These are phyloP conservation scores for Cataglyphis albicans DNA, from an alignment of 2,888 invertebrate genomes.

Conservation along the genomic window DNA sequence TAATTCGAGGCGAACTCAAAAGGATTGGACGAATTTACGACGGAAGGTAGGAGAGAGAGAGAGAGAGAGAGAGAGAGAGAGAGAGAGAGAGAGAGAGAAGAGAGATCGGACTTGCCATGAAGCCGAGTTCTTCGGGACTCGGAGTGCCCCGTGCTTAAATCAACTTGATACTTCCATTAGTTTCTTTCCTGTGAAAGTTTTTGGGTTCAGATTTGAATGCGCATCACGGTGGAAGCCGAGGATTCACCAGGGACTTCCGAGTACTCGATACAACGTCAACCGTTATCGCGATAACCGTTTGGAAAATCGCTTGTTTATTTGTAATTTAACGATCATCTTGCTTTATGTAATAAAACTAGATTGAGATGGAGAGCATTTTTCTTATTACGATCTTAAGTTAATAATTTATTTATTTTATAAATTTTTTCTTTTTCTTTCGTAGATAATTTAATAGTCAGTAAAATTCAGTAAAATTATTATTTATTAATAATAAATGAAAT, in stretches of 20 bases:
- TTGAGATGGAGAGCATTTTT: neutral
- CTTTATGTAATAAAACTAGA: neutral
- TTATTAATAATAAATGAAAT: neutral
- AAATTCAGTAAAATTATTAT: neutral
- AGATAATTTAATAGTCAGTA: neutral
- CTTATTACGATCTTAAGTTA: neutral
- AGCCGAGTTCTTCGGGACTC: neutral
- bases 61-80: neutral
- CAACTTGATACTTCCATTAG: constrained; percentile 53
- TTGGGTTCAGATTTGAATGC: constrained; percentile 28
- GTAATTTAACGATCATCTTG: constrained; percentile 3
- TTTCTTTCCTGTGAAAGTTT: constrained; percentile 48
- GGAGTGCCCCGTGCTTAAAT: constrained; percentile 29
- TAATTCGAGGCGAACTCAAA: constrained; percentile 49
- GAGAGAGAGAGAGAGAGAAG: neutral
- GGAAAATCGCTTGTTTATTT: neutral
- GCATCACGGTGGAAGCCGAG: neutral
- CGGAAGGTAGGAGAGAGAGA: neutral
- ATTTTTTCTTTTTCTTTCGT: neutral
- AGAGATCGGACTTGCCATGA: constrained; percentile 30
- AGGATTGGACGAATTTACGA: constrained; percentile 41
- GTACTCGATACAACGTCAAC: neutral
- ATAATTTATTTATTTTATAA: neutral
- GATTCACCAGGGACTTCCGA: neutral
- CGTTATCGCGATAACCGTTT: constrained; percentile 4